These are phyloP conservation scores for Melanerpes formicivorus DNA, from an alignment of 2,113 vertebrate genomes.

Conservation along the genomic window DNA sequence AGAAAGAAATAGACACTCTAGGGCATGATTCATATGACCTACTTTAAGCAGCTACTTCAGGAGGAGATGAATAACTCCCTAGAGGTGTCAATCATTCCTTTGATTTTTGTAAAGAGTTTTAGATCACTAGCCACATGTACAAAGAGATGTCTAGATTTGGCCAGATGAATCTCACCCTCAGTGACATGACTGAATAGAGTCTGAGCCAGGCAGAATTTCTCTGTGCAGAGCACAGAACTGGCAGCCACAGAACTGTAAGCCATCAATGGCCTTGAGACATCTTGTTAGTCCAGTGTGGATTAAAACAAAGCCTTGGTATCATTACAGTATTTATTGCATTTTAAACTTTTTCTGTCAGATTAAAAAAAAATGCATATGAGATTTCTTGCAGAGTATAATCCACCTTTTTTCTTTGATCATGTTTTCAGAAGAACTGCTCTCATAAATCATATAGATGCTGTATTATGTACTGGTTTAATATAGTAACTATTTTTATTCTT, in stretches of 20 bases:
- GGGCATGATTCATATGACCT: slow-evolving; percentile 29
- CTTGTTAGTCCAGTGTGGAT: neutral
- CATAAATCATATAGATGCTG: slow-evolving; percentile 27
- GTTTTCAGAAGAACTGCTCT: neutral
- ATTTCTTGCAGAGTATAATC: neutral
- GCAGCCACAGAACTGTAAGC: neutral
- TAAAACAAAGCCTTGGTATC: neutral
- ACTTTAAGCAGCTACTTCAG: slow-evolving; percentile 7
- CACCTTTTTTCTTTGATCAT: slow-evolving; percentile 33
- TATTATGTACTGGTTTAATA: slow-evolving; percentile 15
- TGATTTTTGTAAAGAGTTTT: slow-evolving; percentile 21
- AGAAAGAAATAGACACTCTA: slow-evolving; percentile 1
- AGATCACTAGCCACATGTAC: neutral
- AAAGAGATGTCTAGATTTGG: slow-evolving; percentile 20
- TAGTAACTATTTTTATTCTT: slow-evolving; percentile 6
- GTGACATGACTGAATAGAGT: slow-evolving; percentile 23
- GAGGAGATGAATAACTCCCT: slow-evolving; percentile 31
- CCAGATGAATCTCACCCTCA: slow-evolving; percentile 22
- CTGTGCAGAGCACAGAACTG: neutral
- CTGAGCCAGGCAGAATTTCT: neutral
- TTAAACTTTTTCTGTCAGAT: slow-evolving; percentile 6
- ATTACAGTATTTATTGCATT: neutral
- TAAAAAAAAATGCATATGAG: slow-evolving; percentile 20
- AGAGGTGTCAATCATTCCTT: slow-evolving; percentile 27
- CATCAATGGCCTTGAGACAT: slow-evolving; percentile 2